Percentiles rank a stretch among this genome's conserved stretches.
phyloP scores from a whole-genome alignment of 2,888 invertebrate species.

The Choristoneura rosaceana region DNA sequence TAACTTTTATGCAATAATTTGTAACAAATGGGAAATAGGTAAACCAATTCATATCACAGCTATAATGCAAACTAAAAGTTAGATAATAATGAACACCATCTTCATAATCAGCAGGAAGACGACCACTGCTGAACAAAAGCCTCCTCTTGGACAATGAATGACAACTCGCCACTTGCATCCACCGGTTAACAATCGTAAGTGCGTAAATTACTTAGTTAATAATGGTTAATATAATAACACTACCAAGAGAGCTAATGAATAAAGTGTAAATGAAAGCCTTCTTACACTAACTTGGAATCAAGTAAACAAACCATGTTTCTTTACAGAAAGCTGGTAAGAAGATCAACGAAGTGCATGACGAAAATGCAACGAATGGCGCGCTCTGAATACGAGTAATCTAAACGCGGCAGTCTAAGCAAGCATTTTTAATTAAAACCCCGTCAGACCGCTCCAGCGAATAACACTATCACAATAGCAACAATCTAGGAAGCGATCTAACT shows the following conservation, averaged over 20 bases:
- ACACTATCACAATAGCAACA: constrained; percentile 82
- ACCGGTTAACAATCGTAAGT: no score
- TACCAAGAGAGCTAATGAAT: not conserved
- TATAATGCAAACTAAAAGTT: not conserved
- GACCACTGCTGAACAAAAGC: no score
- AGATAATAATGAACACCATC: no score
- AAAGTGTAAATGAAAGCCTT: not conserved
- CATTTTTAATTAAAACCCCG: constrained; percentile 83
- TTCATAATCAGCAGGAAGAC: no score
- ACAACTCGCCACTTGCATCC: no score
- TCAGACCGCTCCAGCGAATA: constrained; percentile 75
- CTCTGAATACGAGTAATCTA: constrained; percentile 16
- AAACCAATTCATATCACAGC: not conserved
- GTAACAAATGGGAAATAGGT: constrained; percentile 50
- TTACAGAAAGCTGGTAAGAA: constrained; percentile 22
- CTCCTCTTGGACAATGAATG: no score
- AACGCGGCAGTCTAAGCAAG: constrained; percentile 59
- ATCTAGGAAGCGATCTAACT: constrained; percentile 84
- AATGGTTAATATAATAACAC: no score
- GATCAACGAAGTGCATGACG: constrained; percentile 26
- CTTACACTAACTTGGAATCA: not conserved
- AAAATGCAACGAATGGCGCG: constrained; percentile 28
- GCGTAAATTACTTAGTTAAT: no score
- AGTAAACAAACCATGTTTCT: not conserved
- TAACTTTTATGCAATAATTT: constrained; percentile 72